Conservation (phyloP, 2,797 vertebrate genomes). For the Capromys pilorides region DNA sequence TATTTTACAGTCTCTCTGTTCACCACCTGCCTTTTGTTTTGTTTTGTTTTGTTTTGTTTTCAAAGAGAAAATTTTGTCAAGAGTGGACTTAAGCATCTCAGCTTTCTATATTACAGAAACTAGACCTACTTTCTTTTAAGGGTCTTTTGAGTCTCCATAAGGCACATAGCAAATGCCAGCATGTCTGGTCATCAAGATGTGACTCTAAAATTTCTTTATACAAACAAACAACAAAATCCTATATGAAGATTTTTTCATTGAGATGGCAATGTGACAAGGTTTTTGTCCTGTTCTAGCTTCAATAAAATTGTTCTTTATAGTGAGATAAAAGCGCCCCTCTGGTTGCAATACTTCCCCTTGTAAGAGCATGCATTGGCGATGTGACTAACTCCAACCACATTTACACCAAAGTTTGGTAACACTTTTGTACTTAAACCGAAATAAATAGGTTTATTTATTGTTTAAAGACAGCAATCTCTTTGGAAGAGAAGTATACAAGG, state of each 20-base stretch:
- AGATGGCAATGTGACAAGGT: conserved; percentile 28
- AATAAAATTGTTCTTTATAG: conserved; percentile 28
- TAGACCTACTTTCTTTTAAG: background rate
- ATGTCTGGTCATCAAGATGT: background rate
- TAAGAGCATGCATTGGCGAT: background rate
- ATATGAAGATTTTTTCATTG: conserved; percentile 30
- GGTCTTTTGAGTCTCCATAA: background rate
- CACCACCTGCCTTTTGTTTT: conserved; percentile 19
- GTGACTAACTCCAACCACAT: background rate
- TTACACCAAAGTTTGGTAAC: background rate
- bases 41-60: conserved; percentile 64
- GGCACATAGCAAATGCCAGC: background rate
- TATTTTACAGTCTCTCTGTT: background rate
- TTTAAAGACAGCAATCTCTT: background rate
- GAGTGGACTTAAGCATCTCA: background rate
- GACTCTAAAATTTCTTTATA: conserved; percentile 13
- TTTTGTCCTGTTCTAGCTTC: conserved; percentile 20
- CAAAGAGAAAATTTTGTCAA: conserved; percentile 40
- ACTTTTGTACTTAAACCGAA: conserved; percentile 11
- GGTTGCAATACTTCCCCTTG: background rate
- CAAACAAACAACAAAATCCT: conserved; percentile 3
- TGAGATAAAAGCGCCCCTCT: conserved; percentile 42
- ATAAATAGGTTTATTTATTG: background rate
- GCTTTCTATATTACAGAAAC: background rate
- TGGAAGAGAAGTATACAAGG: background rate